Evolutionary conservation across 1,140 invertebrate genomes (phyloP).

Genomic region (Drosophila nannoptera): DNA sequence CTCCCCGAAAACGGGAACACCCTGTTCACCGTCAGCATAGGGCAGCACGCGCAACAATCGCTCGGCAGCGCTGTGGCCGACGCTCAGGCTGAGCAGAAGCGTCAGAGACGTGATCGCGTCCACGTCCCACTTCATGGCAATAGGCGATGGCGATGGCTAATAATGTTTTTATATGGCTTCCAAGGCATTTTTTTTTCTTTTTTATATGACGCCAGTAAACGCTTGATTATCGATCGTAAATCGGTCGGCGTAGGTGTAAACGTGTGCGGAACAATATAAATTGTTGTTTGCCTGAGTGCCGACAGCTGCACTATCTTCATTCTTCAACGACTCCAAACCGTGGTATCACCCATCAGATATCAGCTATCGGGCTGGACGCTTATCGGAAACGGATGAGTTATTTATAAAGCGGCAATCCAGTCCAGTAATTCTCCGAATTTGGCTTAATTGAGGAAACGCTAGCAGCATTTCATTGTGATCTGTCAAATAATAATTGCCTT

Average conservation of each 20-base stretch:
- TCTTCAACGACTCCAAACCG: not conserved
- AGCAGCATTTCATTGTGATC: not conserved
- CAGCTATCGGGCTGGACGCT: too few relatives aligned
- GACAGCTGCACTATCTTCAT: not conserved
- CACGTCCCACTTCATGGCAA: constrained; percentile 49
- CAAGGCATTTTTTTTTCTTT: too few relatives aligned
- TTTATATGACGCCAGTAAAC: too few relatives aligned
- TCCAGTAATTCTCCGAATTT: too few relatives aligned
- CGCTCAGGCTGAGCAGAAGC: constrained; percentile 40
- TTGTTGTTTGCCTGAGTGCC: not conserved
- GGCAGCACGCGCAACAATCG: constrained; percentile 48
- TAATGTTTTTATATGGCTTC: constrained; percentile 45
- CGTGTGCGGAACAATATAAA: too few relatives aligned
- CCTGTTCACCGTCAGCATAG: constrained; percentile 48
- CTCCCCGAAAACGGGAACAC: constrained; percentile 57
- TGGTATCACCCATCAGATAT: not conserved
- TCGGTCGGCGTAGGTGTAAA: too few relatives aligned
- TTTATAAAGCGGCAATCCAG: too few relatives aligned
- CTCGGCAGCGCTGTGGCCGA: not conserved
- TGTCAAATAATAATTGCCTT: constrained; percentile 21
- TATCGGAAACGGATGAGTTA: too few relatives aligned
- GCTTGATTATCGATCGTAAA: too few relatives aligned
- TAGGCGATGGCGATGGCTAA: constrained; percentile 23
- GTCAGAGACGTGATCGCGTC: constrained; percentile 41
- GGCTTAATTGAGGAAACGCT: too few relatives aligned